Evolutionary conservation across 2,888 invertebrate species (phyloP).

Genomic region (Stenotaenia linearis): DNA sequence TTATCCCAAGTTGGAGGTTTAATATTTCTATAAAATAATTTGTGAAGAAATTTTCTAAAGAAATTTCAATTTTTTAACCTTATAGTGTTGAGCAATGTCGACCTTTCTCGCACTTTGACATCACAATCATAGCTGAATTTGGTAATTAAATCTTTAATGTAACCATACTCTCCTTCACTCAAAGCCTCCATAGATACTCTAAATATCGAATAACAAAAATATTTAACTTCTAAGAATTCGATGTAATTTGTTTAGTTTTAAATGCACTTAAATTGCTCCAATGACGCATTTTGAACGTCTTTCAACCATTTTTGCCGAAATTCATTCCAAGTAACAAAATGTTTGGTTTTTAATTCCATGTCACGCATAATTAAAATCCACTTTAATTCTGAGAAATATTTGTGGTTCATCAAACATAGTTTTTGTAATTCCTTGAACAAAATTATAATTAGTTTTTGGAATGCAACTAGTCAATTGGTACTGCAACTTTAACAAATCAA

Average conservation of each 20-base stretch:
- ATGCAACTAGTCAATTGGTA: too few relatives aligned
- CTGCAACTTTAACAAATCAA: too few relatives aligned
- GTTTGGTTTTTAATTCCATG: neutral
- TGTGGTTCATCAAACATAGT: neutral
- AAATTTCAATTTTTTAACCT: neutral
- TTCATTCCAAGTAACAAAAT: neutral
- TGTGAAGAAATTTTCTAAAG: neutral
- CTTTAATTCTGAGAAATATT: neutral
- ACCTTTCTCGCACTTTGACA: neutral
- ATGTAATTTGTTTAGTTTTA: neutral
- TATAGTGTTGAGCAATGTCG: neutral
- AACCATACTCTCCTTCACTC: neutral
- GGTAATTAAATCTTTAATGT: neutral
- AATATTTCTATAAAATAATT: neutral
- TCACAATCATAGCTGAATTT: neutral
- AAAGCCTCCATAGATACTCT: neutral
- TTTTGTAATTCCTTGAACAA: neutral
- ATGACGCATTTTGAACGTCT: neutral
- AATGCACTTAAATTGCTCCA: neutral
- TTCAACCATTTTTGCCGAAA: neutral
- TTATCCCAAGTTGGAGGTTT: neutral
- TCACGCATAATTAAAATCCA: neutral
- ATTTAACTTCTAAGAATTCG: neutral
- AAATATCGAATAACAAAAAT: neutral
- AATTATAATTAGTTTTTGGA: too few relatives aligned